Conservation (phyloP, 2,888 invertebrate genomes). For the Trichogramma dendrolimi region DNA sequence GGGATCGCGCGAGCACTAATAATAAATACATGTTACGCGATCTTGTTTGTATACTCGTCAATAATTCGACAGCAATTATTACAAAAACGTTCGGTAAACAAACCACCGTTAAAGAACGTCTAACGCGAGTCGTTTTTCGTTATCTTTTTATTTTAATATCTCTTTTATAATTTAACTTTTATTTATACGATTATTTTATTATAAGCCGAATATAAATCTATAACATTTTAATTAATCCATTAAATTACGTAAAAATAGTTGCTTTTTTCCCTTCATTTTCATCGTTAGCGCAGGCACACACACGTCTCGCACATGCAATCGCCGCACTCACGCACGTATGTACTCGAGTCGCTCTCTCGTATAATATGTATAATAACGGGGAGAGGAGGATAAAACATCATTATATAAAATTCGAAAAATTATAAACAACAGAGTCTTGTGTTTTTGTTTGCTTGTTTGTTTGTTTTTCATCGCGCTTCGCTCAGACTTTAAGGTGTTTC, state of each 20-base stretch:
- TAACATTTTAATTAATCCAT: constrained; percentile 23
- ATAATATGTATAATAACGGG: background rate
- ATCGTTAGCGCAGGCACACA: constrained; percentile 19
- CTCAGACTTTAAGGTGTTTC: too few relatives aligned
- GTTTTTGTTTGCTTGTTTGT: constrained; percentile 17
- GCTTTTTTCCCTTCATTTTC: constrained; percentile 9
- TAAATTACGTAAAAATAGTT: constrained; percentile 24
- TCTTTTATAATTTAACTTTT: background rate
- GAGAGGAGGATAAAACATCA: constrained; percentile 23
- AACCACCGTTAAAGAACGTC: constrained; percentile 30
- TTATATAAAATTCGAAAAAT: background rate
- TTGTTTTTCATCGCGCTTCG: constrained; percentile 8
- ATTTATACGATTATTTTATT: constrained; percentile 20
- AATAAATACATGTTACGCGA: constrained; percentile 10
- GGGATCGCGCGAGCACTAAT: too few relatives aligned
- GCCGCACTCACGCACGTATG: too few relatives aligned
- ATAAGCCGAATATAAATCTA: constrained; percentile 28
- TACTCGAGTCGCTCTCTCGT: too few relatives aligned
- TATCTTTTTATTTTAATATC: too few relatives aligned
- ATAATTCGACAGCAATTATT: constrained; percentile 22
- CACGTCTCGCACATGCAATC: constrained; percentile 10
- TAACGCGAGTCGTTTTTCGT: constrained; percentile 23
- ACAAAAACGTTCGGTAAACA: constrained; percentile 31
- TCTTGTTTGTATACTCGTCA: constrained; percentile 12
- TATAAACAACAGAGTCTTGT: constrained; percentile 24